Conservation (phyloP, 2,113 vertebrate genomes). For the Catharus minimus region DNA sequence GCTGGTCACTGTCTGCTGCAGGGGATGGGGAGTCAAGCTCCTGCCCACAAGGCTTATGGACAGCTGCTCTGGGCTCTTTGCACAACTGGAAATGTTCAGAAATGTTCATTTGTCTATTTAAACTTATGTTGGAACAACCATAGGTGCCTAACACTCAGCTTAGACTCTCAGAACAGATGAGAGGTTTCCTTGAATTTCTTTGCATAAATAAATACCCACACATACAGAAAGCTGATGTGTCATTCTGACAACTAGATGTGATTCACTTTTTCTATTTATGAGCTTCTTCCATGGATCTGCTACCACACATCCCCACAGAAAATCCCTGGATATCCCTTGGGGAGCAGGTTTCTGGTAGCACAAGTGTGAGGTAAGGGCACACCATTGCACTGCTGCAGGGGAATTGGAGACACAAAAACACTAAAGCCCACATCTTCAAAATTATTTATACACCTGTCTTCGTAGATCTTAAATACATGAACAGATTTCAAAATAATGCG, state of each 20-base stretch:
- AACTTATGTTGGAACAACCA: not conserved
- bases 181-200: not conserved
- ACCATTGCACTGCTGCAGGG: not conserved
- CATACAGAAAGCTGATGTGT: not conserved
- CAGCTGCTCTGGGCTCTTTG: not conserved
- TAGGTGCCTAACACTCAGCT: not conserved
- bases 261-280: not conserved
- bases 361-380: not conserved
- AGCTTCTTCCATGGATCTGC: not conserved
- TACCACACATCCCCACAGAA: not conserved
- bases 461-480: not conserved
- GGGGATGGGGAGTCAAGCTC: not conserved
- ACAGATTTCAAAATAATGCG: not conserved
- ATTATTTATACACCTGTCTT: not conserved
- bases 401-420: not conserved
- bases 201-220: not conserved
- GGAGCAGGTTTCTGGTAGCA: not conserved
- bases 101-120: not conserved
- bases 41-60: not conserved
- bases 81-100: not conserved
- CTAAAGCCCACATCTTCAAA: not conserved
- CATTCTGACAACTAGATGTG: not conserved
- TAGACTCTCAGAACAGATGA: rapidly evolving
- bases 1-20: not conserved
- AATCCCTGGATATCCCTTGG: not conserved